Evolutionary conservation across 2,888 invertebrate species (phyloP).

Genomic region (Lordiphosa fenestrarum): DNA sequence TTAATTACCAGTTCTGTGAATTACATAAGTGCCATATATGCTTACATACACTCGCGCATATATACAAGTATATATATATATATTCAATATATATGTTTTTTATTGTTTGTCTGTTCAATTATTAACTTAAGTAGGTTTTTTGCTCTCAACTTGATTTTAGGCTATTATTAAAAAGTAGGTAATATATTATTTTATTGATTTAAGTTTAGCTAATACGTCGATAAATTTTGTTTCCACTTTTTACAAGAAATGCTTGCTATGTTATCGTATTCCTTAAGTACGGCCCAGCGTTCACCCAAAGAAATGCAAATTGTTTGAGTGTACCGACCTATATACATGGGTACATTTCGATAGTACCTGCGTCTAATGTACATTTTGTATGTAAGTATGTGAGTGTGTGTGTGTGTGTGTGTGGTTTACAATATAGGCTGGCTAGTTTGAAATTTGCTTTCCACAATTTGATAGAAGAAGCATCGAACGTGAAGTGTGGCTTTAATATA

Average conservation of each 20-base stretch:
- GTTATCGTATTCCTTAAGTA: background rate
- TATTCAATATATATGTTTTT: conserved; percentile 35
- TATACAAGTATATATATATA: conserved; percentile 37
- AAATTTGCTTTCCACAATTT: conserved; percentile 26
- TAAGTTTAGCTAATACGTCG: conserved; percentile 65
- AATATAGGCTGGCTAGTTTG: background rate
- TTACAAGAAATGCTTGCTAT: conserved; percentile 56
- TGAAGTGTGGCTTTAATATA: too few species aligned
- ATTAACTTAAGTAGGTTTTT: conserved; percentile 42
- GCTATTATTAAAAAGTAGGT: conserved; percentile 71
- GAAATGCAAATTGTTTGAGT: conserved; percentile 19
- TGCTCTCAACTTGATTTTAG: conserved; percentile 43
- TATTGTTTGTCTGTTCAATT: conserved; percentile 24
- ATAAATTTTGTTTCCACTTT: conserved; percentile 56
- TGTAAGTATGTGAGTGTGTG: conserved; percentile 33
- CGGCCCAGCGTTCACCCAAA: conserved; percentile 5
- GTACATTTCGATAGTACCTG: background rate
- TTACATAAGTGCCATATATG: conserved; percentile 48
- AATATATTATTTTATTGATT: conserved; percentile 48
- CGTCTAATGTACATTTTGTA: conserved; percentile 33
- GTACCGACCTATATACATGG: conserved; percentile 1
- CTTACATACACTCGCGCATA: conserved; percentile 35
- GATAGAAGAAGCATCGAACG: too few species aligned
- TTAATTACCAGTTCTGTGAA: conserved; percentile 69
- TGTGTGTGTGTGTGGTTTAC: conserved; percentile 7